Conservation (phyloP, 2,888 invertebrate genomes). For the Tiliacea citrago region DNA sequence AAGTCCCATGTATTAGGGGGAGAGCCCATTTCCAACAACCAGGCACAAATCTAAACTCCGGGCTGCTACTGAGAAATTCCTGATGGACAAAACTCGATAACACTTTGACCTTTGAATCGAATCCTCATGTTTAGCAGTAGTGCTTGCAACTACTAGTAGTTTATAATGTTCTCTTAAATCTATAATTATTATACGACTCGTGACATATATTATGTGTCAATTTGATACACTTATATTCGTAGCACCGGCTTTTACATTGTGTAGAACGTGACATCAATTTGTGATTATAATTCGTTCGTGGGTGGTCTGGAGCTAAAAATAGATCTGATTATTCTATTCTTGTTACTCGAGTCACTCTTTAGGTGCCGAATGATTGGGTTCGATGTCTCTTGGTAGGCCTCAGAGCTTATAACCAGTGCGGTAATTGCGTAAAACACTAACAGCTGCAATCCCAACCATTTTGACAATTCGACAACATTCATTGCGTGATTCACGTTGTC, state of each 20-base stretch:
- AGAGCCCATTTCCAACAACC: no score
- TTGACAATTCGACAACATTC: neutral
- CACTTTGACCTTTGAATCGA: no score
- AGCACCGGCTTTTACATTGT: neutral
- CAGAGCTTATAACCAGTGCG: neutral
- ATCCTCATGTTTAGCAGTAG: no score
- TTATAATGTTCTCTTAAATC: neutral
- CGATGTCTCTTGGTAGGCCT: neutral
- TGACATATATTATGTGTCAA: neutral
- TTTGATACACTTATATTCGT: neutral
- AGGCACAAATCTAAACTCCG: no score
- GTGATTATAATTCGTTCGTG: conserved; percentile 19
- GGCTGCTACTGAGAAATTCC: no score
- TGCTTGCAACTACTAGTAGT: no score
- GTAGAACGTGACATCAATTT: conserved; percentile 27
- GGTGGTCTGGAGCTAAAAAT: conserved; percentile 40
- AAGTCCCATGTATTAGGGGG: no score
- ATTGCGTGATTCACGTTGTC: neutral
- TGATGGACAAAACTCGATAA: no score
- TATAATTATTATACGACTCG: neutral
- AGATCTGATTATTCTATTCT: conserved; percentile 21
- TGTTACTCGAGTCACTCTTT: conserved; percentile 28
- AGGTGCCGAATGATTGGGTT: neutral
- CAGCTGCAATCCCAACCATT: no score
- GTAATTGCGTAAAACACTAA: no score